Base-by-base conservation (phyloP, 1,140 invertebrate species). In the Drosophila pruinosa region DNA sequence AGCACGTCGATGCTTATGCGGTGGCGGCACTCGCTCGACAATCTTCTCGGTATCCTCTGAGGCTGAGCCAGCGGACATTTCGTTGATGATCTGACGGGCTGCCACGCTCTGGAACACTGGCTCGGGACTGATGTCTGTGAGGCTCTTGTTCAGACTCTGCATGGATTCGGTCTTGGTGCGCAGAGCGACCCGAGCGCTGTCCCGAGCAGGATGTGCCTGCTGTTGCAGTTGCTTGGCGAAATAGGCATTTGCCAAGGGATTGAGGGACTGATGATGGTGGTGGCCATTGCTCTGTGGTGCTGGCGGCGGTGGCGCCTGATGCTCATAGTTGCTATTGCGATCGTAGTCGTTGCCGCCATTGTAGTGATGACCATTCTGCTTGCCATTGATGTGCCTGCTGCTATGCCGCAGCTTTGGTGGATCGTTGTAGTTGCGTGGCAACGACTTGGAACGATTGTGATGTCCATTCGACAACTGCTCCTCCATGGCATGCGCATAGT, bases 61-160 rank as follows among this genome's bases (percentile, higher is more conserved):
- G 5, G 92, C 85, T 15, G 91, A 91, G 17, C 92, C 91, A 36
- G 83, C 93, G 2, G 94, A 94, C 93, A 97, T 95, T 92, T 97
- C 96, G 59, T 96, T 95, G 45, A 97, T 95, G 34, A 97, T 97
- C 90, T 96, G 95, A 58, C 94, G 94, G 0, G 96, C 96, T 2
- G 96, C 95, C 90, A 96, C 96, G 89, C 96, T 96, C 80, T 96
- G 96, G 91, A 97, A 97, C 41, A 96, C 94, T 0, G 95, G 95
- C 53, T 83, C 88, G 0, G 83, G 83, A 28, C 78, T 90, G 5
- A 93, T 72, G 62, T 92, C 90, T 0, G 80, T 90, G 0, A 91
- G 47, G 43, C 90, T 91, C 52, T 91, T 91, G 58, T 91, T 91
- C 1, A 93, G 73, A 28, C 91, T 91, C 69, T 92, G 91, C 70